Conservation (phyloP, 1,140 invertebrate genomes). For the Arion vulgaris region DNA sequence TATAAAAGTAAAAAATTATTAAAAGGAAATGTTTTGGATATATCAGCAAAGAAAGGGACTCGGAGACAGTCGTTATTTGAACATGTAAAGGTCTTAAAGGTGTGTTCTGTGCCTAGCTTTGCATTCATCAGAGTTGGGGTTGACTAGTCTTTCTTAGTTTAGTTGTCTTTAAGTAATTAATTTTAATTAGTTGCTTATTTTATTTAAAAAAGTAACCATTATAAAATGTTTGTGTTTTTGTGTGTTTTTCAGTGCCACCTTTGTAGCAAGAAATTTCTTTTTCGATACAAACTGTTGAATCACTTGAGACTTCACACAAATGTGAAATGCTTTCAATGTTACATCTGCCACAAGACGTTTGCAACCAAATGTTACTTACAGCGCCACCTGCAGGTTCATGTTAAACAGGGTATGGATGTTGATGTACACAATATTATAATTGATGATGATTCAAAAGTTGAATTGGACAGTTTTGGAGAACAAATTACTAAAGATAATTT, state of each 20-base stretch:
- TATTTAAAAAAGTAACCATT: no score
- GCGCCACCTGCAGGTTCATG: constrained; percentile 28
- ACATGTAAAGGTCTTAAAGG: no score
- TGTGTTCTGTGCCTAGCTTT: no score
- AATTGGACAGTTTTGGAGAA: background rate
- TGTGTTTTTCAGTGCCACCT: constrained; percentile 35
- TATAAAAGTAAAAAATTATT: no score
- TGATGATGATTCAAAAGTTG: constrained; percentile 7
- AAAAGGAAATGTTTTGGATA: no score
- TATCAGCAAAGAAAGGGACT: no score
- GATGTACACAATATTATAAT: constrained; percentile 23
- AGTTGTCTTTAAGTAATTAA: no score
- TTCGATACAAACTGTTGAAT: constrained; percentile 18
- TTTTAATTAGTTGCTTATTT: no score
- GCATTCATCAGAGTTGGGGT: no score
- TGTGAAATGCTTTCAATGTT: constrained; percentile 32
- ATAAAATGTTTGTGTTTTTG: no score
- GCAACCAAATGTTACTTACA: constrained; percentile 30
- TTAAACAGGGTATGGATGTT: constrained; percentile 28
- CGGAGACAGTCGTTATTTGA: no score
- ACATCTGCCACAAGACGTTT: constrained; percentile 28
- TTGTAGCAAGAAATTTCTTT: constrained; percentile 17
- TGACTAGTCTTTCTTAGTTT: no score
- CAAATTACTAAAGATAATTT: background rate
- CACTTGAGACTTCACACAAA: constrained; percentile 22